phyloP scores from a whole-genome alignment of 53 echinoderm and acorn worm species.

The Crossaster papposus region DNA sequence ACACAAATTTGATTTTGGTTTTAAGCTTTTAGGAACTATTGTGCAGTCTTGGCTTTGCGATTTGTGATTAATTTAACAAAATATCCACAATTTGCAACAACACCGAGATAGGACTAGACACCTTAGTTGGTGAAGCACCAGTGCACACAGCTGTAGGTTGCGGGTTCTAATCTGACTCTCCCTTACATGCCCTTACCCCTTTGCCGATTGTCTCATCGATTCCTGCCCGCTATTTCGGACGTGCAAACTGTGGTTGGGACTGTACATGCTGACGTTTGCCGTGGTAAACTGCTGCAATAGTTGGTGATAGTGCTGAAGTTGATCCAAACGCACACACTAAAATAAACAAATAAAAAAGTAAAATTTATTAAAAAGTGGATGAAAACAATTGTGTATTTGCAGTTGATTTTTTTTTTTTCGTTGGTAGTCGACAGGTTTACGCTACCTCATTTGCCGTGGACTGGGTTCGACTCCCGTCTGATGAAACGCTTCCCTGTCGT shows the following conservation, averaged over 20 bases:
- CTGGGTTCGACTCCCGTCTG: conserved; percentile 33
- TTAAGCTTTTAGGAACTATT: too few relatives aligned
- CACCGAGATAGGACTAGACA: too few relatives aligned
- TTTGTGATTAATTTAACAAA: too few relatives aligned
- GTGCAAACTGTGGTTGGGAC: neutral
- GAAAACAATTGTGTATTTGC: neutral
- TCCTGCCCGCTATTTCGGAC: conserved; percentile 11
- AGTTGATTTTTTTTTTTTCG: too few relatives aligned
- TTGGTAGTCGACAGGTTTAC: neutral
- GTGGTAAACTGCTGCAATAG: conserved; percentile 76
- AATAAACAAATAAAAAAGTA: neutral
- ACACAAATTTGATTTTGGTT: too few relatives aligned
- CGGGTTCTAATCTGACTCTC: too few relatives aligned
- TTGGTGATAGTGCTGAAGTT: conserved; percentile 79
- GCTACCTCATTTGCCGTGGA: conserved; percentile 72
- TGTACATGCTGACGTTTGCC: conserved; percentile 37
- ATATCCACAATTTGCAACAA: too few relatives aligned
- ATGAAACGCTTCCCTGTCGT: conserved; percentile 41
- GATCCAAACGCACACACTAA: conserved; percentile 84
- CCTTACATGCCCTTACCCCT: neutral
- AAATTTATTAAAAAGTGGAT: neutral
- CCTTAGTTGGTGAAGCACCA: too few relatives aligned
- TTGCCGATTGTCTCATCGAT: neutral
- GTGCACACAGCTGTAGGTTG: too few relatives aligned
- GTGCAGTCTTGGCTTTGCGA: too few relatives aligned